Evolutionary conservation across 2,888 invertebrate species (phyloP), one percentile per base, ranked within the genome.

Genomic region (Microctonus hyperodae): DNA sequence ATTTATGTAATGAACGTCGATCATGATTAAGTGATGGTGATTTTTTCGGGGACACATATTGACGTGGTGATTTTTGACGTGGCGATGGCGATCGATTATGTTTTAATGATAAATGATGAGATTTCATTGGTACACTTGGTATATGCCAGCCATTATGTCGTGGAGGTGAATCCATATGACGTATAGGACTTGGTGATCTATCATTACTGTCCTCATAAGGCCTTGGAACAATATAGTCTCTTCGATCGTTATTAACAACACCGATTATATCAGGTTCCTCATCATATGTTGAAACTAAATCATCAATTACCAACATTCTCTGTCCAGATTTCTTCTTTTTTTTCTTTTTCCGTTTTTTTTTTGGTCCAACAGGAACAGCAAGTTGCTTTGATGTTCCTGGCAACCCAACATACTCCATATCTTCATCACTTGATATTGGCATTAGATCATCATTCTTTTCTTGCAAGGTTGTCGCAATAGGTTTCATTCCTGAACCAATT

Each of bases 361-460:
- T 76, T n/a, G 60, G 60, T 13, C 66, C 37, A 1, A 70, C 11
- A 1, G 50, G 69, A 6, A 70, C 63, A 20, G 64, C 6, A 1
- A 72, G 31, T 40, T 76, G 74, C 25, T 76, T 69, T 10, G 75
- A 72, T 51, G 65, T 73, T 28, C 78, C 78, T 2, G 74, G 69
- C 44, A 81, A 72, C 40, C 80, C 80, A 33, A 82, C 80, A 7
- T 80, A 73, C 66, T 83, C 83, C 79, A 81, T 79, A 63, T 84
- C 84, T 55, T 80, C 83, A 67, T 83, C 84, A 48, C 83, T 84
- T 1, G 83, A 83, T 48, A 83, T 83, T 16, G 82, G 78, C 53
- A 81, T 78, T 20, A 83, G 75, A 67, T 80, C 83, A 16, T 81
- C 78, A 25, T 79, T 81, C 58, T 79, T 82, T 69, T 81, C 80